Percentiles rank a stretch among this genome's conserved stretches.
These are phyloP conservation scores for Pocillopora meandrina DNA, from an alignment of 92 coral and sea anemone genomes.

Conservation along the genomic window DNA sequence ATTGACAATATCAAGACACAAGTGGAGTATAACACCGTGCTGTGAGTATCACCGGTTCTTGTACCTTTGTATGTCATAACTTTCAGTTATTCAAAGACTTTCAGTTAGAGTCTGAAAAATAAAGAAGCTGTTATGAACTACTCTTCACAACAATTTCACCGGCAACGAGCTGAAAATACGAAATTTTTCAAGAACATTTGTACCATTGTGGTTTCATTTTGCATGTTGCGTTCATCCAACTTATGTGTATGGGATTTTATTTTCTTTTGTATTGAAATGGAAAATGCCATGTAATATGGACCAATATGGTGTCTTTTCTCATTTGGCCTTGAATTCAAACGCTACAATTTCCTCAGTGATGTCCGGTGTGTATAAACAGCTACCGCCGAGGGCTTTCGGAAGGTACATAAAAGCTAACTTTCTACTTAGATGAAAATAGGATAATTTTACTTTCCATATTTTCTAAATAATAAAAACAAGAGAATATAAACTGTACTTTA, in stretches of 20 bases:
- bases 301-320: background rate
- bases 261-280: background rate
- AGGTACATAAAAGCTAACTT: too few relatives aligned
- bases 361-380: too few relatives aligned
- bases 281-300: background rate
- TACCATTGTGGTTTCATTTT: background rate
- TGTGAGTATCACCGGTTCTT: background rate
- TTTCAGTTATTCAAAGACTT: background rate
- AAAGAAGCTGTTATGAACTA: background rate
- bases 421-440: too few relatives aligned
- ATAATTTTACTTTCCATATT: too few relatives aligned
- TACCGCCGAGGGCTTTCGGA: too few relatives aligned
- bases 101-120: background rate
- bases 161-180: background rate
- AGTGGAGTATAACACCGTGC: background rate
- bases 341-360: too few relatives aligned
- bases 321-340: background rate
- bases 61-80: background rate
- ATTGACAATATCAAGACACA: background rate
- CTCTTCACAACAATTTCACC: background rate
- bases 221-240: background rate
- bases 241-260: background rate
- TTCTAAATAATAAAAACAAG: too few relatives aligned
- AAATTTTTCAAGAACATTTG: slow-evolving; percentile 2
- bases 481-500: too few relatives aligned